Base-by-base conservation (phyloP, 2,888 invertebrate genomes). In the Pristionchus maxplancki region DNA sequence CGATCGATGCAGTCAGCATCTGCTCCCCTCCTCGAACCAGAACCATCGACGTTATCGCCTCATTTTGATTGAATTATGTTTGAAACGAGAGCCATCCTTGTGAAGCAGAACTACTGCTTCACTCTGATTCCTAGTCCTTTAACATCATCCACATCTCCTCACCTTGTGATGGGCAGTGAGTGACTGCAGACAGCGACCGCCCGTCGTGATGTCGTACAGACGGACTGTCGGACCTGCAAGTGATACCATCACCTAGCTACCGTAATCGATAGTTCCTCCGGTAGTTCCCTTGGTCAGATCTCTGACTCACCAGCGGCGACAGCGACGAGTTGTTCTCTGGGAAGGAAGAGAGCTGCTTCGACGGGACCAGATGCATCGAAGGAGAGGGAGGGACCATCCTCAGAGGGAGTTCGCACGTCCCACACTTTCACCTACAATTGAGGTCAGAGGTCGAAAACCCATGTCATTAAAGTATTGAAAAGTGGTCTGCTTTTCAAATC, bases 361-460 rank as follows among this genome's bases (percentile, higher is more conserved):
- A 99, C 97, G 0, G 98, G 97, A 92, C 97, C 96, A 13, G 97
- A 97, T 95, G 98, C 98, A 94, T 97, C 96, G 1, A 97, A 96
- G 40, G 34, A 37, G 40, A 67, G 40, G 31, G 64, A 67, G 90
- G 90, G 64, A 90, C 74, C 44, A 81, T 90, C 89, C 74, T 90
- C 89, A 64, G 83, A 28, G 1, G 88, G 82, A n/a, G 87, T 89
- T 34, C 94, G 85, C 78, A 91, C 89, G 95, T 99, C 99, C 95
- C 97, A 98, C 95, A 99, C 96, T 95, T 97, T 97, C 0, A 98
- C 96, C 88, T 96, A 96, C 93, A n/a, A n/a, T n/a, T n/a, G n/a
- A n/a, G n/a, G n/a, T n/a, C n/a, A n/a, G n/a, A n/a, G n/a, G n/a
- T n/a, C n/a, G n/a, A n/a, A n/a, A n/a, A n/a, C n/a, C n/a, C n/a